Evolutionary conservation across 2,113 vertebrate species (phyloP).

Genomic region (Tamias sibiricus): DNA sequence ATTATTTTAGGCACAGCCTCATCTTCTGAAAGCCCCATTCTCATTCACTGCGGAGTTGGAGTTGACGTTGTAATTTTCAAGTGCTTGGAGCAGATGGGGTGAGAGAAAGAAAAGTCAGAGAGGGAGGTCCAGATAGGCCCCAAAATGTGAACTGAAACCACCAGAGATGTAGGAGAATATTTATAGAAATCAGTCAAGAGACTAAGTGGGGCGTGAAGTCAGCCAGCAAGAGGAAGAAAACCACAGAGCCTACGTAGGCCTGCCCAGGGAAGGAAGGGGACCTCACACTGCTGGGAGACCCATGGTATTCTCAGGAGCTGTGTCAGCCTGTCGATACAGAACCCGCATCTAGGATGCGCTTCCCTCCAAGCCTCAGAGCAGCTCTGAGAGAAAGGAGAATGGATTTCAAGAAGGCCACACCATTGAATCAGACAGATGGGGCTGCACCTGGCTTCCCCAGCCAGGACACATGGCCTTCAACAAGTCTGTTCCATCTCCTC

Average conservation of each 20-base stretch:
- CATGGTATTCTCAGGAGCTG: neutral
- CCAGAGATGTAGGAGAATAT: neutral
- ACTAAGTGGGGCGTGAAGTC: neutral
- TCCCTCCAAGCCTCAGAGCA: neutral
- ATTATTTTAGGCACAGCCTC: neutral
- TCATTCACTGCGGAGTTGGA: neutral
- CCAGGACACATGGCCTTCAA: neutral
- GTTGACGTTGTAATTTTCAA: neutral
- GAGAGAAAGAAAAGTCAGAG: conserved; percentile 16
- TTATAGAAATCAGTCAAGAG: neutral
- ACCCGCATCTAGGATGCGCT: no score
- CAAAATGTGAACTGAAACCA: neutral
- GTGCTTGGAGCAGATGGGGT: neutral
- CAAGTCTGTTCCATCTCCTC: neutral
- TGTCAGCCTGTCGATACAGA: neutral
- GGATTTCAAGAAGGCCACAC: neutral
- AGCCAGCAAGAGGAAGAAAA: neutral
- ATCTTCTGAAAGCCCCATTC: neutral
- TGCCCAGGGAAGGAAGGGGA: neutral
- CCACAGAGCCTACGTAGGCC: neutral
- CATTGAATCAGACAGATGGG: neutral
- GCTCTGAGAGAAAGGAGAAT: neutral
- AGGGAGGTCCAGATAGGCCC: neutral
- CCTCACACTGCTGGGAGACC: neutral
- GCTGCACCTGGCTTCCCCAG: rapidly evolving